Evolutionary conservation across 2,113 vertebrate species (phyloP).

Genomic region (Paramormyrops kingsleyae): DNA sequence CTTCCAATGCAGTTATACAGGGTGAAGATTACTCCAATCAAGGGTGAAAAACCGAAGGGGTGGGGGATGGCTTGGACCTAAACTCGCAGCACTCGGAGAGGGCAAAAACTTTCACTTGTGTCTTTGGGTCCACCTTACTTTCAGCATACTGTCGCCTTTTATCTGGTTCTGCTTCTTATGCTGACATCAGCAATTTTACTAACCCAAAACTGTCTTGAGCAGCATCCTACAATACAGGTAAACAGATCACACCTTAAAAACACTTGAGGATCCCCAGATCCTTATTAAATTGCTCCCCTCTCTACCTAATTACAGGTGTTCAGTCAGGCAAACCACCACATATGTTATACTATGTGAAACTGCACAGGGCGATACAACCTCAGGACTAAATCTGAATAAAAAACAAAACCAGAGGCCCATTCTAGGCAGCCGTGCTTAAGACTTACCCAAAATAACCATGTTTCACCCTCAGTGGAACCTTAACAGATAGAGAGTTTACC

Average conservation of each 20-base stretch:
- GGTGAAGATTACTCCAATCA: constrained; percentile 24
- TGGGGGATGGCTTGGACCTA: neutral
- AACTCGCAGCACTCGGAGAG: neutral
- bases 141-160: neutral
- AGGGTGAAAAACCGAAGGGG: neutral
- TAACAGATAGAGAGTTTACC: neutral
- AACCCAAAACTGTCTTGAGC: neutral
- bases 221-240: neutral
- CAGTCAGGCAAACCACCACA: neutral
- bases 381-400: neutral
- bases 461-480: neutral
- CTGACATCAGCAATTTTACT: neutral
- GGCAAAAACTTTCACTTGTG: neutral
- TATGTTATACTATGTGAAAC: neutral
- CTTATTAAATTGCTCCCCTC: neutral
- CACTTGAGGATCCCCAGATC: neutral
- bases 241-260: neutral
- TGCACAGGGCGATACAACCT: neutral
- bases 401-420: neutral
- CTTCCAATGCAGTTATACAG: constrained; percentile 26
- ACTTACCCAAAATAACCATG: neutral
- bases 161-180: neutral
- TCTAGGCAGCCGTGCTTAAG: neutral
- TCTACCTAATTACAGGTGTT: neutral
- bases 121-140: neutral